Conservation (phyloP, 1,140 invertebrate species). For the Hesperophylax magnus region DNA sequence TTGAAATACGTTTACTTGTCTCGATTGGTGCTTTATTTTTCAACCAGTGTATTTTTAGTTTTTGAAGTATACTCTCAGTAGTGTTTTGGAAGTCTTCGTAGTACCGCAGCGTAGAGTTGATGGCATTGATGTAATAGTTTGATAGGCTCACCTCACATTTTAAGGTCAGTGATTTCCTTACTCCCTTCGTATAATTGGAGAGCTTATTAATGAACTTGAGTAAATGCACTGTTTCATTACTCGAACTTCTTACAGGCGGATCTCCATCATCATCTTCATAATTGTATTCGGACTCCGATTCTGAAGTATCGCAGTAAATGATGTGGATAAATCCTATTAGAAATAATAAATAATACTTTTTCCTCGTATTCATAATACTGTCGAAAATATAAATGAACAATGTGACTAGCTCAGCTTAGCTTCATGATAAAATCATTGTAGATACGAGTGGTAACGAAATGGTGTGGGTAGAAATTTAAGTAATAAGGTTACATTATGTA, state of each 20-base stretch:
- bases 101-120: constrained; percentile 20
- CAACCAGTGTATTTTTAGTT: constrained; percentile 78
- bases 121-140: constrained; percentile 9
- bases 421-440: constrained; percentile 27
- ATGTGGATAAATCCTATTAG: constrained; percentile 16
- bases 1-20: constrained; percentile 64
- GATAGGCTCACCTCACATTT: constrained; percentile 40
- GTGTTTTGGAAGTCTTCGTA: constrained; percentile 14
- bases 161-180: constrained; percentile 24
- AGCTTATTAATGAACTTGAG: constrained; percentile 35
- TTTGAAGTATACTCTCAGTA: constrained; percentile 49
- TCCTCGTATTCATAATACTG: constrained; percentile 28
- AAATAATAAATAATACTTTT: constrained; percentile 40
- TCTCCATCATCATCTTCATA: constrained; percentile 23
- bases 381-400: constrained; percentile 6
- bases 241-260: neutral
- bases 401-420: constrained; percentile 21
- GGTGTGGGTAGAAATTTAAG: neutral
- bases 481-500: neutral
- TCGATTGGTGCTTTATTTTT: constrained; percentile 76
- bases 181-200: constrained; percentile 28
- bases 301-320: constrained; percentile 30
- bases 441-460: constrained; percentile 1
- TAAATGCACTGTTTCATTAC: constrained; percentile 22
- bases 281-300: constrained; percentile 24